Evolutionary conservation across 1,140 invertebrate species (phyloP), one percentile per base, ranked within the genome.

Genomic region (Dendroctonus ponderosae): DNA sequence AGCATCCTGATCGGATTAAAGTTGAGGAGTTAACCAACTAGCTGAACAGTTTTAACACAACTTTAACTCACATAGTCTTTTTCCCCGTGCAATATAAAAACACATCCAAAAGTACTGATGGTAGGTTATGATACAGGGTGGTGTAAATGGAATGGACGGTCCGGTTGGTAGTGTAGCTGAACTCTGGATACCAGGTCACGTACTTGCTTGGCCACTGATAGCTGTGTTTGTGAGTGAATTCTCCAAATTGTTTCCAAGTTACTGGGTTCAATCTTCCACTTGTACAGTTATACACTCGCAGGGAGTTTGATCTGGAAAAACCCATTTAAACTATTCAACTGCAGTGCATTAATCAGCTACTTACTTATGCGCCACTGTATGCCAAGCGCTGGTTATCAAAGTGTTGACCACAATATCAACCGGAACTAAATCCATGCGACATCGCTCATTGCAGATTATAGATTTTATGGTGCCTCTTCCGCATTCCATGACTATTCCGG

Each of bases 351-450:
- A 39, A 57, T 11, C 9, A n/a, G n/a, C 11, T 64, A 46, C 43
- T 79, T 76, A 85, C 85, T 82, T 83, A 70, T 81, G 80, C 0
- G 79, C 79, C 3, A 84, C 85, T 42, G 86, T 88, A 71, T 92
- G 84, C 89, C 93, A 93, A 7, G 91, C 88, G 7, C 89, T 85
- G 62, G 91, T 86, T 53, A 97, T 92, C 68, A 97, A 85, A 7
- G 90, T 88, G 77, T 96, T 94, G 26, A 93, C 90, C 5, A 94
- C 92, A 72, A 92, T 86, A 77, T 97, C 95, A 0, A 97, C 93
- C 0, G 95, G 95, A 6, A 97, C 89, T 7, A 97, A 80, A 74
- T 97, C 94, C 15, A 95, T 89, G 11, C 86, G 84, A 40, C 87
- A 83, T 48, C 85, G 79, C 46, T 86, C 80, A 46, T 91, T 82